Evolutionary conservation across 2,113 vertebrate genomes (phyloP).

Genomic region (Parus major): DNA sequence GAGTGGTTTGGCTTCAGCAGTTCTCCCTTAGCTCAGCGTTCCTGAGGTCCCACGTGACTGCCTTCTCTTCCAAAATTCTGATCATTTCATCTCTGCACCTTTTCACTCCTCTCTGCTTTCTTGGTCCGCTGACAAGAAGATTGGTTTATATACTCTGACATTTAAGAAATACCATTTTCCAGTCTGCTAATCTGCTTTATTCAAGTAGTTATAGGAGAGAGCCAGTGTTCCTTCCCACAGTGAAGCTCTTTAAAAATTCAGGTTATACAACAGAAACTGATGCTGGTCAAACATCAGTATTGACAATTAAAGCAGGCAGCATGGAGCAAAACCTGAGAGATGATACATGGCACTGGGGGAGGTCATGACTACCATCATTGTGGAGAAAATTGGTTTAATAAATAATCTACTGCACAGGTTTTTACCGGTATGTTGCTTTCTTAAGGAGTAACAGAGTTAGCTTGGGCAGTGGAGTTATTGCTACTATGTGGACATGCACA

Average conservation of each 20-base stretch:
- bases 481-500: not conserved
- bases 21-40: not conserved
- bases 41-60: not conserved
- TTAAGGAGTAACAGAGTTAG: not conserved
- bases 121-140: conserved; percentile 30
- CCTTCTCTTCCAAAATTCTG: not conserved
- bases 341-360: not conserved
- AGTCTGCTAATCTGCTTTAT: conserved; percentile 44
- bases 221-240: not conserved
- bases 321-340: not conserved
- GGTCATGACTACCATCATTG: rapidly evolving
- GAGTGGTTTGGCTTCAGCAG: not conserved
- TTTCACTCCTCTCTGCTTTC: conserved; percentile 14
- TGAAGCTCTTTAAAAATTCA: not conserved
- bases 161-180: conserved; percentile 62
- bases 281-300: not conserved
- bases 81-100: not conserved
- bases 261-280: not conserved
- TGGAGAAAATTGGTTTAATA: not conserved
- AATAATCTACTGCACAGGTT: not conserved
- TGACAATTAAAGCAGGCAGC: not conserved
- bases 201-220: not conserved
- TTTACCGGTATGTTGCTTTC: not conserved
- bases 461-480: not conserved
- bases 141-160: conserved; percentile 50